Base-by-base conservation (phyloP, 2,888 invertebrate species). In the Mythimna pallens region DNA sequence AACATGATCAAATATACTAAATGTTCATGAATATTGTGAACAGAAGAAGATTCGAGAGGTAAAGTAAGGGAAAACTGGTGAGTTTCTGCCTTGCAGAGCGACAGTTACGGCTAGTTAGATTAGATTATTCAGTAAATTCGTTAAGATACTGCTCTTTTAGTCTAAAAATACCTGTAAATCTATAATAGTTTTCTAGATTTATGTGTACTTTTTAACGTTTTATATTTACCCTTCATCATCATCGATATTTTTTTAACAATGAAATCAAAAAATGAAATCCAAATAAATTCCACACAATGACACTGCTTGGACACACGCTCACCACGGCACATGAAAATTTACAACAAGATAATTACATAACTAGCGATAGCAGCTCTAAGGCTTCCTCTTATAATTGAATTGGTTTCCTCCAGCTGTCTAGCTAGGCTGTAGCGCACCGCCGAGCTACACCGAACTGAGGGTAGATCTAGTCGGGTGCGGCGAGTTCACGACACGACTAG, bases 341-440 rank as follows among this genome's bases (percentile, higher is more conserved):
- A 78, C 78, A 80, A 65, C 76, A 82, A 73, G 69, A 76, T 75
- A 86, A 76, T 84, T 67, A 72, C 50, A 58, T 57, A 78, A 72
- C 68, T 58, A 55, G 69, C 86, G 84, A 84, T 86, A 76, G 72
- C 43, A 59, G 34, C 50, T 30, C 67, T 88, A 84, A 3, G 87
- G 87, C 79, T 82, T 81, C 86, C 36, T 50, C 57, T 71, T 76
- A 69, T 85, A 87, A 86, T 86, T 86, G 80, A 86, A 87, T 86
- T 87, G 87, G 72, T 83, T 55, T 62, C 69, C 55, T 47, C 50
- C 9, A 22, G 77, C 67, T 7, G 62, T 25, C 47, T 58, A 68
- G 65, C 70, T 22, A n/a, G 47, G 8, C 61, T 47, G 47, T 17
- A 47, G 14, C 5, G 22, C 10, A 20, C 36, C 1, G 17, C 5